Evolutionary conservation across 2,113 vertebrate species (phyloP), one percentile per base, ranked within the genome.

Genomic region (Colaptes auratus): DNA sequence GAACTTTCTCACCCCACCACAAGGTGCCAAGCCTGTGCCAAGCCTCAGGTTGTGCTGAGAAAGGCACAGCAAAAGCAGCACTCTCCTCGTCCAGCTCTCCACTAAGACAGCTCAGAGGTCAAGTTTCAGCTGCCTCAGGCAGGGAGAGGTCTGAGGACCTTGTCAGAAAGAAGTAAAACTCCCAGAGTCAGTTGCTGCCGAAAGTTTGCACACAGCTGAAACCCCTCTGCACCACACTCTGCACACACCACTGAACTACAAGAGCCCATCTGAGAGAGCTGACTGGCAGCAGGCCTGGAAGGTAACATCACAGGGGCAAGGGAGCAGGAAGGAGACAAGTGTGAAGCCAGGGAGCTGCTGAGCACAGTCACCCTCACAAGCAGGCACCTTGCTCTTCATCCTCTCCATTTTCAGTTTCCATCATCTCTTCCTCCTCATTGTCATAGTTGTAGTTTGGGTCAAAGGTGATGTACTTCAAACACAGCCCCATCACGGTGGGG

Each of bases 361-460:
- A 91, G 92, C 80, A 91, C 88, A 93, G 56, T 15, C 94, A 94
- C 83, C 90, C 93, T 74, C 88, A 84, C 71, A 87, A 89, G 93
- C 92, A 93, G 88, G 63, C 61, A 98, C 98, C 98, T 98, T 98
- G 98, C 92, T 99, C 99, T 94, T 99, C 98, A 93, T 98, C 98
- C 7, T 98, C 98, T 20, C 96, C 98, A 20, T 98, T 98, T 88
- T 98, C 98, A 1, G 98, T 97, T 90, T 99, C 99, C 99, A 99
- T 99, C 76, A 96, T 97, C 35, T 98, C 98, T 18, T 98, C 98
- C 1, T 98, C 98, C 5, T 99, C 98, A 3, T 97, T 98, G 46
- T 98, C 98, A 2, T 99, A 99, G 97, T 99, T 99, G 93, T 99
- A 99, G 97, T 99, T 99, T 6, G 99, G 99, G 95, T 99, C 99